phyloP scores from a whole-genome alignment of 2,113 vertebrate species.

The Eulacestoma nigropectus region DNA sequence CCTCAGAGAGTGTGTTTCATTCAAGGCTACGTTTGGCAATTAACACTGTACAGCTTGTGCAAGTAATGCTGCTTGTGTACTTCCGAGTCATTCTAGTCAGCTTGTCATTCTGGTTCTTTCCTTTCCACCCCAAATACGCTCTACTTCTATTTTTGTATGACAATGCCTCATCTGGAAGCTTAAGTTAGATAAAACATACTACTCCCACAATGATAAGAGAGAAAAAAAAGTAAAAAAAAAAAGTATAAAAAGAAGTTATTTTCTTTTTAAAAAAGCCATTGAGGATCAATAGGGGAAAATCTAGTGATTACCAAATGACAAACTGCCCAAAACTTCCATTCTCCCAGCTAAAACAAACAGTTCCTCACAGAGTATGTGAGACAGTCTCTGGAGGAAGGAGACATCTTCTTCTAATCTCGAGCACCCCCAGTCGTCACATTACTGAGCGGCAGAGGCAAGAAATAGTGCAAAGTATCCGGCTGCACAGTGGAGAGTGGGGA shows the following conservation, averaged over 20 bases:
- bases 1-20: not conserved
- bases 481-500: not conserved
- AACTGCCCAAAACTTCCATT: conserved; percentile 11
- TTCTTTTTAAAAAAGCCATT: not conserved
- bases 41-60: not conserved
- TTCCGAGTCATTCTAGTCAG: not conserved
- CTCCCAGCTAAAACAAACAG: conserved; percentile 28
- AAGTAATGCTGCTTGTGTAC: not conserved
- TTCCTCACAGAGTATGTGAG: not conserved
- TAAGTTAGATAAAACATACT: not conserved
- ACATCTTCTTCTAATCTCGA: conserved; percentile 46
- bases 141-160: not conserved
- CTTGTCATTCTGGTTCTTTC: not conserved
- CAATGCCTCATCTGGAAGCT: not conserved
- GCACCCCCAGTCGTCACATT: conserved; percentile 51
- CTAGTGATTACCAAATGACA: not conserved
- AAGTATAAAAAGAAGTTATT: not conserved
- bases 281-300: not conserved
- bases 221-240: not conserved
- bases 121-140: not conserved
- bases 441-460: not conserved
- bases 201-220: not conserved
- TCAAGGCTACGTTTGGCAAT: not conserved
- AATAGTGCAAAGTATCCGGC: not conserved
- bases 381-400: conserved; percentile 2